Evolutionary conservation across 2,797 vertebrate species (phyloP), one percentile per base, ranked within the genome.

Genomic region (Enteromius fasciolatus): DNA sequence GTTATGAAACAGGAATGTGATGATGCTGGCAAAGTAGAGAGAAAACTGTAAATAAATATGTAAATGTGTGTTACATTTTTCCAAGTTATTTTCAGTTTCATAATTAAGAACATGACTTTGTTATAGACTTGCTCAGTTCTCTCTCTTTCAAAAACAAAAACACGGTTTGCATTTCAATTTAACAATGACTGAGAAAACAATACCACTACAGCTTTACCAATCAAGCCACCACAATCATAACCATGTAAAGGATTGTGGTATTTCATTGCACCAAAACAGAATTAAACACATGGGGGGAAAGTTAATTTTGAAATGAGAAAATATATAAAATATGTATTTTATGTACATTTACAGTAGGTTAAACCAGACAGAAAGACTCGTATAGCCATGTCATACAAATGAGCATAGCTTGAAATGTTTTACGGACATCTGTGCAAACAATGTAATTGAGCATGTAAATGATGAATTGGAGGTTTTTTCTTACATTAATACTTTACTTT

Each of bases 361-460:
- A 84, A 79, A 76, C 74, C 73, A 33, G 57, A 87, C 81, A 84
- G 83, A 81, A 85, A 78, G 85, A 88, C 90, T 90, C 85, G 78
- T 85, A 86, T 83, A 79, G 72, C 39, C 18, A 54, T 57, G 78
- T 89, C 83, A 73, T 87, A 81, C 23, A 80, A 89, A 88, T 80
- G 89, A 87, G 86, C 89, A 86, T 87, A 87, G 86, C 87, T 83
- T 83, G 82, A 89, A 88, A 86, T 87, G 82, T 89, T 90, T 90
- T 90, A 85, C 78, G 88, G 90, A 94, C 92, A 93, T 93, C 92
- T 94, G 91, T 92, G 92, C 92, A 93, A 94, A 94, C 94, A 95
- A 91, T 91, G 91, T 92, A 94, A 95, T 95, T 94, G 93, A 91
- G 91, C 90, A 72, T 91, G 92, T 91, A 92, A 93, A 91, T 93